Base-by-base conservation (phyloP, 2,797 vertebrate genomes). In the Enteromius radiatus region DNA sequence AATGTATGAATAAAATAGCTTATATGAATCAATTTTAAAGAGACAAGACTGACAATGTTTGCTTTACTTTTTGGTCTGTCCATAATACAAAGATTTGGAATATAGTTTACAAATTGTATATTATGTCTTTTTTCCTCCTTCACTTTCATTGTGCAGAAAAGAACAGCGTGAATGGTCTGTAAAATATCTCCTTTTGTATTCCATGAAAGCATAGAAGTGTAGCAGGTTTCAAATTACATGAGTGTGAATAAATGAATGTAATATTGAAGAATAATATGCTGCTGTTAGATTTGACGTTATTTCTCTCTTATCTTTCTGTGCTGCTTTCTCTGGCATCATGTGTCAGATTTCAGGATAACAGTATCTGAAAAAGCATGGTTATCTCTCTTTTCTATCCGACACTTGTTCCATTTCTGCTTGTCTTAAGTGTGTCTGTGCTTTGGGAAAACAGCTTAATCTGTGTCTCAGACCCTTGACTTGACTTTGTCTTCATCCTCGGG, bases 401-500 rank as follows among this genome's bases (percentile, higher is more conserved):
- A 41, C 23, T 49, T 47, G 14, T 49, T 47, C 14, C 4, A 36
- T 61, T 47, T 17, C n/a, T 4, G 43, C 19, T 19, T 6, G 36
- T 45, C 33, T 45, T 31, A 63, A 59, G 10, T 28, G 26, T 64
- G n/a, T 5, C 26, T 61, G n/a, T n/a, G 28, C 14, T 36, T 26
- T 17, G 23, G 49, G 31, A 36, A 41, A 41, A 52, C 6, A 23
- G 41, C 59, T 8, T 52, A 21, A 54, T 64, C 6, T 74, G 56
- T 54, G 17, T 54, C 70, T 75, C 21, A 49, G 67, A 52, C 15
- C 45, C 43, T 81, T 81, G 69, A 49, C 43, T 63, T 75, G 1
- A 28, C 5, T 19, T 67, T 8, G 17, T 71, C 45, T 21, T 67
- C 11, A 67, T 67, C 59, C 19, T 61, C 15, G 28, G 26, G 49